Base-by-base conservation (phyloP, 1,140 invertebrate species). In the Zaprionus taronus region DNA sequence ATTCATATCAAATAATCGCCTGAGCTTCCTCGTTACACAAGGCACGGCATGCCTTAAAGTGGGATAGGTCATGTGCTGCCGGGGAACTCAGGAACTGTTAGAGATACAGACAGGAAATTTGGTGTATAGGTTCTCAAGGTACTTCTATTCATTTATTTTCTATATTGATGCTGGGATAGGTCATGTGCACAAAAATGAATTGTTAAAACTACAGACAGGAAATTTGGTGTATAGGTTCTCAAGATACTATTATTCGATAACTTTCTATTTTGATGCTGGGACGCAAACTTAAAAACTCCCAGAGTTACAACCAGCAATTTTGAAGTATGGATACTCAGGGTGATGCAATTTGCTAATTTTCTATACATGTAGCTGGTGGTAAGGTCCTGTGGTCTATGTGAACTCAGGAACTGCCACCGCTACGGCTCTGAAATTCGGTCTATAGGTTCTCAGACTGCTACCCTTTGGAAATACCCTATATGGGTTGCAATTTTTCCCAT, bases 1-100 rank as follows among this genome's bases (percentile, higher is more conserved):
- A 41, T 41, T 41, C 41, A 47, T 41, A 41, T 41, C 38, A 47
- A 47, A 47, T 47, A 47, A 47, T 47, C 41, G 41, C 41, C 41
- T 47, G 41, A 47, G 41, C 41, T 47, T 47, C 41, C 41, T 47
- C 41, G 41, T 47, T 47, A 62, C 34, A 55, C 49, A 44, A n/a
- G n/a, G 24, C 24, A 26, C 20, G 47, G 47, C 47, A 51, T 2
- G n/a, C 1, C 41, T n/a, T n/a, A 4, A 9, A 47, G 41, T 47
- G 22, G 20, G 47, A 24, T 51, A 51, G 47, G 47, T 51, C 47
- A 51, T 51, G 47, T 20, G 7, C 7, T 22, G 9, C 0, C 20
- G 22, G 38, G 7, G 38, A 41, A 41, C 15, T 41, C 0, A 41
- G 38, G 38, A 41, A 41, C 15, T 1, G 6, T n/a, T 7, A 2